phyloP scores from a whole-genome alignment of 2,113 vertebrate genomes.

The Pycnonotus jocosus region DNA sequence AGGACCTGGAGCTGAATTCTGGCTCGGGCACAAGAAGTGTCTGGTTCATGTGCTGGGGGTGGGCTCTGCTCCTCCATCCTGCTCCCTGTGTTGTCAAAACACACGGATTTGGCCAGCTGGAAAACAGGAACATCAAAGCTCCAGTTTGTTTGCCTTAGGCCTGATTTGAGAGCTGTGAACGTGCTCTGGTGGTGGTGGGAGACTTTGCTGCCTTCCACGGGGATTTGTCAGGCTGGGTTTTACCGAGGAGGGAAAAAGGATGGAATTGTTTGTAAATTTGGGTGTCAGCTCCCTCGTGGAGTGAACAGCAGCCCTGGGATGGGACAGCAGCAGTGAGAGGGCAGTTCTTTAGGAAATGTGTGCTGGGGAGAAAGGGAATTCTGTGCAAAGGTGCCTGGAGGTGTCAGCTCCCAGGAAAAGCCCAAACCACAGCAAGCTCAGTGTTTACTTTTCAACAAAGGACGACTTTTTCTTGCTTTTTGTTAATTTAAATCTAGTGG shows the following conservation, averaged over 20 bases:
- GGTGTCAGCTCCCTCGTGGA: not conserved
- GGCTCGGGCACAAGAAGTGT: not conserved
- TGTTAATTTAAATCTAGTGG: not conserved
- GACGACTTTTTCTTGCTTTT: not conserved
- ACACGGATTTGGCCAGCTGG: not conserved
- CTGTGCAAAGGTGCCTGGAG: not conserved
- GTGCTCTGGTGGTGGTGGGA: not conserved
- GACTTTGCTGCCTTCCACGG: not conserved
- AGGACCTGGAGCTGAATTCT: not conserved
- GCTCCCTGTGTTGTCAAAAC: not conserved
- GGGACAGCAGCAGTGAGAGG: not conserved
- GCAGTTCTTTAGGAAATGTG: not conserved
- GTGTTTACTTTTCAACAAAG: not conserved
- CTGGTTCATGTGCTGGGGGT: not conserved
- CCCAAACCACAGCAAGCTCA: not conserved
- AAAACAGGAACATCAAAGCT: not conserved
- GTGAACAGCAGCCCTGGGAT: not conserved
- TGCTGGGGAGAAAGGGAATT: not conserved
- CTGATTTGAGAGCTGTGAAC: not conserved
- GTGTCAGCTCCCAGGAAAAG: not conserved
- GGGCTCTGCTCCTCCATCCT: not conserved
- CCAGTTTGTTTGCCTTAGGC: not conserved
- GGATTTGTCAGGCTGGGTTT: not conserved
- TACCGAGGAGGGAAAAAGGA: not conserved
- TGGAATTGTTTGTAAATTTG: not conserved